Base-by-base conservation (phyloP, 2,113 vertebrate genomes). In the Poeciliopsis prolifica region DNA sequence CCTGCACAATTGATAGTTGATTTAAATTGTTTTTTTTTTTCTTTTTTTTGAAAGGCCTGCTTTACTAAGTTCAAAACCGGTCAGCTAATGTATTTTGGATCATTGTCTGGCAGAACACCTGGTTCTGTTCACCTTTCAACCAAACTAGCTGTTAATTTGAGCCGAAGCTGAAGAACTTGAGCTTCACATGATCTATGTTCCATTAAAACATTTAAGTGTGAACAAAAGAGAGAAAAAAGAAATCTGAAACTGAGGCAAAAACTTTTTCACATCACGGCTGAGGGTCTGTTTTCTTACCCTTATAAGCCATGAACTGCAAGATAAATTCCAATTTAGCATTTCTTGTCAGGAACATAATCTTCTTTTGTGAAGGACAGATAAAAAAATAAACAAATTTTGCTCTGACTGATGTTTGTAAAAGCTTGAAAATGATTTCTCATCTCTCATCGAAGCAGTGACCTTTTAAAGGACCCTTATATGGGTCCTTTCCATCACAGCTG, bases 391-490 rank as follows among this genome's bases (percentile, higher is more conserved):
- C 61, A 64, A 33, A 63, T 29, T 42, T 58, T 42, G 40, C 0
- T 0, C 30, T 64, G 81, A 81, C 78, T 77, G 68, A 72, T 72
- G 58, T 65, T 70, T 75, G 37, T 78, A 76, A 81, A 81, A 72
- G 67, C 70, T 69, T 72, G 72, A 73, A 83, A 85, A 78, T 12
- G 5, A 15, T 35, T 75, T 66, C 10, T 31, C 28, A 44, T 83
- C 71, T 7, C 30, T 14, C 71, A 48, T 70, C 58, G 26, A 42
- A 28, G 69, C 65, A 0, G 12, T 75, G 72, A 84, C 84, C 83
- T 71, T 75, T 61, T 3, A 3, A 64, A 51, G 29, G 24, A 14
- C 68, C 64, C 44, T 40, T 61, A 40, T 30, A 31, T 26, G 4
- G 13, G 60, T 42, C 33, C 22, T 44, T 61, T 58, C 42, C 54